Conservation (phyloP, 2,113 vertebrate genomes). For the Hemibagrus wyckioides region DNA sequence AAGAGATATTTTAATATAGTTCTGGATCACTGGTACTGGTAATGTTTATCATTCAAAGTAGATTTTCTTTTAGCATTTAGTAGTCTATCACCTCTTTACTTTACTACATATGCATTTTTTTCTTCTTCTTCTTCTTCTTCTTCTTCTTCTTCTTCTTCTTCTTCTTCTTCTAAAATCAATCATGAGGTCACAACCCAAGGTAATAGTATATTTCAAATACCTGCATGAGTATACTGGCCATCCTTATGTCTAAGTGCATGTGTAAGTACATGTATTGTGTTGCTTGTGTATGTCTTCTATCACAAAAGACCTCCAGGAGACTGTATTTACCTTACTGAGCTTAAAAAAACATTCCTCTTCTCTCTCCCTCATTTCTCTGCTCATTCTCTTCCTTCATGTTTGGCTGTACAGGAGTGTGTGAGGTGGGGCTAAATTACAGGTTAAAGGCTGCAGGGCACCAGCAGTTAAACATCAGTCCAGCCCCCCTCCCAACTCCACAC, state of each 20-base stretch:
- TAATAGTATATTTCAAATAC: background rate
- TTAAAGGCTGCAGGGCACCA: conserved; percentile 57
- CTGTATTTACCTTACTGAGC: conserved; percentile 15
- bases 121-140: too few species aligned
- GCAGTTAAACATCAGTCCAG: conserved; percentile 54
- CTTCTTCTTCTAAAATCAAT: background rate
- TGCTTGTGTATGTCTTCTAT: conserved; percentile 23
- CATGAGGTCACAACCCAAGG: background rate
- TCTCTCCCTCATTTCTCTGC: background rate
- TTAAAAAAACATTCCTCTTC: conserved; percentile 52
- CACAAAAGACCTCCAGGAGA: conserved; percentile 29
- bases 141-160: background rate
- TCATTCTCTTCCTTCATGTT: conserved; percentile 22
- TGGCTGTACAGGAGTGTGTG: conserved; percentile 31
- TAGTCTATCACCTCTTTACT: background rate
- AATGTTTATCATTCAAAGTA: background rate
- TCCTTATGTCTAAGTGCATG: background rate
- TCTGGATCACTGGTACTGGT: background rate
- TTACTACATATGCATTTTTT: background rate
- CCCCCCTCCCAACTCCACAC: conserved; percentile 3
- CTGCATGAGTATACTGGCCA: background rate
- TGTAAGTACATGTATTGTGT: conserved; percentile 9
- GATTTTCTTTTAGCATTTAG: background rate
- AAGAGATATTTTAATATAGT: background rate
- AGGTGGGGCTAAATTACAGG: conserved; percentile 62